These are phyloP conservation scores for Rissa tridactyla DNA, from an alignment of 2,113 vertebrate species.

Conservation along the genomic window DNA sequence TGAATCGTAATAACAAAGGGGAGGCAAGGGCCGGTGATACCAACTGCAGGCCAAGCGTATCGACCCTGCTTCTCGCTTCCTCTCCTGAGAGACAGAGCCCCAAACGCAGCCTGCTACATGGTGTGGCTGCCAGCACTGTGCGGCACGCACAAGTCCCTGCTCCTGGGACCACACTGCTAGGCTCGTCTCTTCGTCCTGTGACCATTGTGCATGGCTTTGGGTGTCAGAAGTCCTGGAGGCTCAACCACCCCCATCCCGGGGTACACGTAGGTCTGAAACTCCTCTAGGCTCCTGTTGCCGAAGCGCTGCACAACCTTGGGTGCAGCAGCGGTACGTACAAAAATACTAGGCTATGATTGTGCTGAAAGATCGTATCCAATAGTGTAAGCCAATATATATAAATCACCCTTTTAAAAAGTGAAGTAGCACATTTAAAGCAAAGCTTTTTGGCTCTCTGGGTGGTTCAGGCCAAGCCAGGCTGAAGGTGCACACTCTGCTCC, in stretches of 20 bases:
- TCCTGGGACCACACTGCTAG: accelerated
- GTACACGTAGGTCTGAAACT: accelerated
- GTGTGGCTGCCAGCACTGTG: accelerated
- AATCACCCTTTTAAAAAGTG: neutral
- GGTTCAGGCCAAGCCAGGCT: neutral
- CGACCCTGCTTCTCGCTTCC: neutral
- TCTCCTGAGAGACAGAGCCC: neutral
- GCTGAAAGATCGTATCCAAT: neutral
- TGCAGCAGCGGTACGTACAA: neutral
- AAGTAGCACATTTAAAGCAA: neutral
- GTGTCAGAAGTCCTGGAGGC: neutral
- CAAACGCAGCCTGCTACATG: accelerated
- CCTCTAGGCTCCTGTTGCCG: neutral
- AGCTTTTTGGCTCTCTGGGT: neutral
- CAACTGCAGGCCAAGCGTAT: neutral
- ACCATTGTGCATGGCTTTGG: accelerated
- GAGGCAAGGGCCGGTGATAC: neutral
- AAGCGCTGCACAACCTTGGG: neutral
- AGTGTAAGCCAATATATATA: neutral
- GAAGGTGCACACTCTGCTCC: neutral
- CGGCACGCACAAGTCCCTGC: accelerated
- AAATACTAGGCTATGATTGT: neutral
- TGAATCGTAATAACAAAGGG: accelerated
- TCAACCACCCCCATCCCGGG: neutral
- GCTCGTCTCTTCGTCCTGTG: neutral